Evolutionary conservation across 2,113 vertebrate genomes (phyloP).

Genomic region (Mesembrinibis cayennensis): DNA sequence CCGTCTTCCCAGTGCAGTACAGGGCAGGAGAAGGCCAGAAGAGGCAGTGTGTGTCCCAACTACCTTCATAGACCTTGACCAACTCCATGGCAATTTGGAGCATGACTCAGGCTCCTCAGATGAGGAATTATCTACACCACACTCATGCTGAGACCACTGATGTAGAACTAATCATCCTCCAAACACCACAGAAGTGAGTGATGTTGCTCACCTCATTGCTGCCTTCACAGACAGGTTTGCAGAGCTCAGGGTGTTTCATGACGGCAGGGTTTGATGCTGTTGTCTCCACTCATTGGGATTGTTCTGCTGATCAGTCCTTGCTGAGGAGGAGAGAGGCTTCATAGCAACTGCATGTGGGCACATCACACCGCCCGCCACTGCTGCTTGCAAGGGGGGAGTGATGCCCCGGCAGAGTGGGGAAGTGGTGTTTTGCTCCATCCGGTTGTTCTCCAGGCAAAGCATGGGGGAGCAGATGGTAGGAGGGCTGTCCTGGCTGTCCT

Average conservation of each 20-base stretch:
- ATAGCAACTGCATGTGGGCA: not conserved
- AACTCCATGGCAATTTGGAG: not conserved
- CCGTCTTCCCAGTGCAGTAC: not conserved
- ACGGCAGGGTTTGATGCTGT: not conserved
- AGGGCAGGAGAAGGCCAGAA: not conserved
- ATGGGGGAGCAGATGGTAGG: not conserved
- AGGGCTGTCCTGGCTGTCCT: not conserved
- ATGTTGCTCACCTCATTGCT: not conserved
- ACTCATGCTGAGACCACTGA: not conserved
- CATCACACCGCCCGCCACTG: not conserved
- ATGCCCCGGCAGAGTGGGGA: accelerated
- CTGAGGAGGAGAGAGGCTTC: not conserved
- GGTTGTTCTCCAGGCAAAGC: not conserved
- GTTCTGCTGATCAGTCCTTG: not conserved
- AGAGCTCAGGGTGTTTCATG: not conserved
- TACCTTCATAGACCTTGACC: not conserved
- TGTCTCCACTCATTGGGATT: not conserved
- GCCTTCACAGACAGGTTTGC: not conserved
- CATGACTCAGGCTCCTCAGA: not conserved
- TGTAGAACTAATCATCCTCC: not conserved
- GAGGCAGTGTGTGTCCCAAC: not conserved
- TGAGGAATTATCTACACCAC: not conserved
- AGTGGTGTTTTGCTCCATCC: not conserved
- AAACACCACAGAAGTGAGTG: not conserved
- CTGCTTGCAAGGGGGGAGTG: not conserved